Evolutionary conservation across 2,113 vertebrate genomes (phyloP), one percentile per base, ranked within the genome.

Genomic region (Ciconia boyciana): DNA sequence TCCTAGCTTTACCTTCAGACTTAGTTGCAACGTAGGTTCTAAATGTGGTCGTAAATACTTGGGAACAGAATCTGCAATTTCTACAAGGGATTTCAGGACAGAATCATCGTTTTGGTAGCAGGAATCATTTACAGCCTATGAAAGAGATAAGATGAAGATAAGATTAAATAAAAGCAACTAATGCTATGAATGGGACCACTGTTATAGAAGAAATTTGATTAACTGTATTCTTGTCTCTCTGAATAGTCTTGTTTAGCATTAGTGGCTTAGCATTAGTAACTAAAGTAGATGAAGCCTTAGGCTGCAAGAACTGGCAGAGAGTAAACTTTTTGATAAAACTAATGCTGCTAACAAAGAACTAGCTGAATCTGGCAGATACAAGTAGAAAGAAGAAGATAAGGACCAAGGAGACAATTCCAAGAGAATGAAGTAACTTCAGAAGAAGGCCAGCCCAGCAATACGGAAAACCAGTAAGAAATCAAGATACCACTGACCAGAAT

Each of bases 61-160:
- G 6, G 99, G 99, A 46, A 99, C 99, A 0, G 99, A 99, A 98
- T 99, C 99, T 29, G 99, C 99, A 52, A 99, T 99, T 96, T 99
- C 99, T 97, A 99, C 99, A 36, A 99, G 98, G 48, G 99, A 99
- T 97, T 99, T 99, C 72, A 99, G 98, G 94, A 99, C 99, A 0
- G 99, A 99, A 96, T 99, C 99, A 31, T 99, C 99, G 14, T 98
- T 99, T 97, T 99, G 98, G 92, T 99, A 99, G 96, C 99, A 99
- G 2, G 99, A 99, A 51, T 99, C 99, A 89, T 99, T 99, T 86
- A 99, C 99, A 22, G 98, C 98, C 99, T 99, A 97, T 46, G 39
- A 90, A 95, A 79, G 84, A 72, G 90, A 85, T 39, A 86, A 92
- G 26, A 94, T 22, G 9, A 52, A 89, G 57, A 41, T 32, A 89